A percentile compares a stretch with the other conserved stretches of the same genome.
Conservation (phyloP, 2,888 invertebrate species). For the Athalia cordata region DNA sequence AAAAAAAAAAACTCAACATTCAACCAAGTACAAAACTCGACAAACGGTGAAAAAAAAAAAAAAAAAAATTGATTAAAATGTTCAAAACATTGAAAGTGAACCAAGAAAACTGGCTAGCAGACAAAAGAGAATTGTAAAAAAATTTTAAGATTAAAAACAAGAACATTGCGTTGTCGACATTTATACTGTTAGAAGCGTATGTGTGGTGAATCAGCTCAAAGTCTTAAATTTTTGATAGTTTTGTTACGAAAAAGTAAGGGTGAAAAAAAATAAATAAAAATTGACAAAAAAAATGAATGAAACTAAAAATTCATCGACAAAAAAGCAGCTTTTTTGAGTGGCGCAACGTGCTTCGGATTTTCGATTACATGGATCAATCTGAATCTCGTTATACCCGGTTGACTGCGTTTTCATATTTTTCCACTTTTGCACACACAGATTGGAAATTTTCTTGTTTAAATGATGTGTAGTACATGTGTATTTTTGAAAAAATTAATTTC, state of each 20-base stretch:
- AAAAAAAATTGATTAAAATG: slow-evolving; percentile 47
- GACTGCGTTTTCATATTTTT: slow-evolving; percentile 47
- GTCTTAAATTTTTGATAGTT: slow-evolving; percentile 44
- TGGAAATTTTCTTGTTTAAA: slow-evolving; percentile 45
- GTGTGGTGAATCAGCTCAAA: slow-evolving; percentile 42
- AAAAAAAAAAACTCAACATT: slow-evolving; percentile 57
- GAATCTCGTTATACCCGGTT: slow-evolving; percentile 27
- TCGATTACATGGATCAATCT: slow-evolving; percentile 35
- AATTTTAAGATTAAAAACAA: slow-evolving; percentile 32
- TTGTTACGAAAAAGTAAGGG: slow-evolving; percentile 19
- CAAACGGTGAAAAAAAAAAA: slow-evolving; percentile 49
- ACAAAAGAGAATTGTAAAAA: slow-evolving; percentile 51
- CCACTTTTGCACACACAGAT: slow-evolving; percentile 46
- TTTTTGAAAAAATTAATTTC: slow-evolving; percentile 44
- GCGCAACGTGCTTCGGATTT: slow-evolving; percentile 27
- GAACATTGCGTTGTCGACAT: neutral
- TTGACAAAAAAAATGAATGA: slow-evolving; percentile 1
- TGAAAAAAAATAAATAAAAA: slow-evolving; percentile 21
- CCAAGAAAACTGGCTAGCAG: slow-evolving; percentile 51
- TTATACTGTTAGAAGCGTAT: slow-evolving; percentile 31
- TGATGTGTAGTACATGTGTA: slow-evolving; percentile 13
- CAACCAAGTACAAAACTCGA: slow-evolving; percentile 64
- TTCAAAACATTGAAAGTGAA: slow-evolving; percentile 52
- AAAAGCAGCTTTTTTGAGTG: slow-evolving; percentile 31
- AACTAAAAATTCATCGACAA: slow-evolving; percentile 37